Conservation (phyloP, 2,113 vertebrate genomes). For the Calonectris borealis region DNA sequence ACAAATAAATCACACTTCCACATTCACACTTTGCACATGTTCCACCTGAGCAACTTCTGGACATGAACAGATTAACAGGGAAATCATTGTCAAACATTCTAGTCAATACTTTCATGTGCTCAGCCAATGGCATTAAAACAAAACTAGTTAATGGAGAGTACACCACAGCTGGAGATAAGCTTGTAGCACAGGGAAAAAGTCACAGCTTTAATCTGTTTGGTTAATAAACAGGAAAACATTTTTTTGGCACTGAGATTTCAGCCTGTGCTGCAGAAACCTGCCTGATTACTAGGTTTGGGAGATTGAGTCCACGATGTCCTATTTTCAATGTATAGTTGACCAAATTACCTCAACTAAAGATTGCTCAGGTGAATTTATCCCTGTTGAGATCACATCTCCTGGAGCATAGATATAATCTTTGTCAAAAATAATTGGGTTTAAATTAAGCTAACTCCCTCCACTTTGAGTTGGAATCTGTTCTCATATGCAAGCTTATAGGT, state of each 20-base stretch:
- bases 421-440: not conserved
- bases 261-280: not conserved
- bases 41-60: not conserved
- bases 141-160: not conserved
- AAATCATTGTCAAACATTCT: not conserved
- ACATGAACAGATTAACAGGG: not conserved
- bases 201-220: not conserved
- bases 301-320: fast-evolving
- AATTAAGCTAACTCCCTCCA: not conserved
- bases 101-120: not conserved
- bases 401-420: not conserved
- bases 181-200: not conserved
- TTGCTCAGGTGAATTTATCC: not conserved
- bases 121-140: not conserved
- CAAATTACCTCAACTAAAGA: not conserved
- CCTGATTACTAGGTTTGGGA: not conserved
- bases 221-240: not conserved
- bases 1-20: not conserved
- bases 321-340: not conserved
- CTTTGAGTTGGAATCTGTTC: not conserved
- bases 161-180: not conserved
- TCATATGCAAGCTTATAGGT: not conserved
- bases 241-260: not conserved
- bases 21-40: not conserved
- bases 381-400: not conserved